Evolutionary conservation across 2,888 invertebrate species (phyloP), one percentile per base, ranked within the genome.

Genomic region (Temnothorax rugatulus): DNA sequence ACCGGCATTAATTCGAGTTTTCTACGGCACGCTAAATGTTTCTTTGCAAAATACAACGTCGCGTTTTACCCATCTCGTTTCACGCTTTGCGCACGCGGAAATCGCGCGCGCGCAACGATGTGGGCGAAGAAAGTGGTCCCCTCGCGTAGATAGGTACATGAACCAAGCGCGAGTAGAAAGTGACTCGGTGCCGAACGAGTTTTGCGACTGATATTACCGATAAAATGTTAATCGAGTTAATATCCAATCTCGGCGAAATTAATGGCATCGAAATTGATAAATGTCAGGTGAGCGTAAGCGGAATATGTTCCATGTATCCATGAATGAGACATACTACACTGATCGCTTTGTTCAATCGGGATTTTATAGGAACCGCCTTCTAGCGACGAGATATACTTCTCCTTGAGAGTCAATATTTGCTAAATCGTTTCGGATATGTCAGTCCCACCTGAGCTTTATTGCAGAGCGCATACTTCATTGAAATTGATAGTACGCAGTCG

Each of bases 1-100:
- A 75, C 59, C 63, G 81, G 69, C 85, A 84, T 90, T 91, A 84
- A 86, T 89, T 88, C 84, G 88, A 84, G 76, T 84, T 89, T 87
- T 87, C 87, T 68, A 84, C 89, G 68, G 82, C 38, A 86, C 71
- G 71, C 73, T 82, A 64, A 87, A 83, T 85, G 82, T 69, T 64
- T 50, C 52, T 13, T 38, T 63, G 44, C 66, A 85, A 87, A 85
- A 85, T 34, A 59, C 59, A 21, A 25, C 54, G n/a, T 18, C 34
- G 34, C 29, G n/a, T 47, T 25, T 18, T 57, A 25, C 13, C 25
- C 59, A 47, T 47, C 47, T 73, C 34, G 34, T 73, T 73, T 79
- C 82, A 71, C 82, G 66, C 25, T 54, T 21, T 21, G 44, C 44
- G 13, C 63, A 18, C 7, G 29, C 9, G 47, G 50, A 8, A 66